A percentile compares a stretch with the other conserved stretches of the same genome.
These are phyloP conservation scores for Glossosoma conforme DNA, from an alignment of 1,140 invertebrate species.

Conservation along the genomic window DNA sequence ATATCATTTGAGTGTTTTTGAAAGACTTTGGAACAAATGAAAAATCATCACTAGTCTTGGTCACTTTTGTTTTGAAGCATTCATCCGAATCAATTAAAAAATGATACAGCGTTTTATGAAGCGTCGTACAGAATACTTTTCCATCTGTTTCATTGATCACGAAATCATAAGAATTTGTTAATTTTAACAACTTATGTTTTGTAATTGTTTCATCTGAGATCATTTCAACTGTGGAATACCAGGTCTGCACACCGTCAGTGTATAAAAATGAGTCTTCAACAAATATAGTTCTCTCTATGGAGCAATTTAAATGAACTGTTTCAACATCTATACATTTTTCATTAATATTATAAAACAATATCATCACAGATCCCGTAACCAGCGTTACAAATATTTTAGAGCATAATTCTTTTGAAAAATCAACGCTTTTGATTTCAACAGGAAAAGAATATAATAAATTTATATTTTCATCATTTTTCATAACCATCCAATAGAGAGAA, in stretches of 20 bases:
- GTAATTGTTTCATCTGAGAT: neutral
- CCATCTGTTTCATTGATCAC: neutral
- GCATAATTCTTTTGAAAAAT: conserved; percentile 1
- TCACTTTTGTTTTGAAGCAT: neutral
- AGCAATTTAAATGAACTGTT: conserved; percentile 1
- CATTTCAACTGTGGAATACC: neutral
- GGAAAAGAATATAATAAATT: neutral
- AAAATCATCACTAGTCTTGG: too few relatives aligned
- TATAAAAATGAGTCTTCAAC: neutral
- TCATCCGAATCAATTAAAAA: neutral
- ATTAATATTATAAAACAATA: neutral
- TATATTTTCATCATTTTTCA: neutral
- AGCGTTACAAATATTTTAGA: neutral
- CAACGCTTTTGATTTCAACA: neutral
- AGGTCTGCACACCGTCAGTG: neutral
- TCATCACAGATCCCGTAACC: neutral
- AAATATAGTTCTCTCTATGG: neutral
- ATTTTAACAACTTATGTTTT: neutral
- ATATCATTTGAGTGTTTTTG: neutral
- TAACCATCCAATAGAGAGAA: neutral
- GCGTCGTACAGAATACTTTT: neutral
- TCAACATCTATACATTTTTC: neutral
- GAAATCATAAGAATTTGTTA: neutral
- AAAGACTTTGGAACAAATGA: neutral
- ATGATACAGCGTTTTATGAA: neutral